Evolutionary conservation across 1,140 invertebrate genomes (phyloP).

Genomic region (Drosophila jambulina): DNA sequence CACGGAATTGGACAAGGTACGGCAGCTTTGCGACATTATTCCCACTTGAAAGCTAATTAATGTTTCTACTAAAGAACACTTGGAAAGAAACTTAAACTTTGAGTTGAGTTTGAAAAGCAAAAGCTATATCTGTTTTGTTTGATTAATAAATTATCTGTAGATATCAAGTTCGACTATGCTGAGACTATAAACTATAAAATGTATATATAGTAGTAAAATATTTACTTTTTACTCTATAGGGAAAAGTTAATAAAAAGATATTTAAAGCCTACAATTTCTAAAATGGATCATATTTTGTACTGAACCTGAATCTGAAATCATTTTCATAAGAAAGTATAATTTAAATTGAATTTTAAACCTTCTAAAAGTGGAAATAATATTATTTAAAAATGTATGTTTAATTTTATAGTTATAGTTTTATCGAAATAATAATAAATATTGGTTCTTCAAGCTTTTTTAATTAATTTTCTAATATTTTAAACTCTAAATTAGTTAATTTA

Average conservation of each 20-base stretch:
- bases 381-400: neutral
- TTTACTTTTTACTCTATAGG: no score
- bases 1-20: neutral
- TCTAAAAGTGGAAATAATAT: neutral
- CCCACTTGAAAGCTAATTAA: constrained; percentile 10
- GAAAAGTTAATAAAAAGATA: no score
- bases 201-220: no score
- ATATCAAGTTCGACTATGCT: no score
- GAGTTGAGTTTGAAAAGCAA: no score
- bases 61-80: neutral
- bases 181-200: no score
- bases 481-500: neutral
- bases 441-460: no score
- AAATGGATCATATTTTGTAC: no score
- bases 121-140: neutral
- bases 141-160: no score
- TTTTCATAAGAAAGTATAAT: neutral
- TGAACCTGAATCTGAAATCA: no score
- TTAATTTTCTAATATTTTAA: neutral
- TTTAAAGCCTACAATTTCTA: no score
- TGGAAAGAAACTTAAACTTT: neutral
- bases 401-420: neutral
- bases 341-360: neutral
- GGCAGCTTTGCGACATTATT: constrained; percentile 9
- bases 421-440: no score